phyloP scores from a whole-genome alignment of 1,140 invertebrate species.

The Drosophila pectinifera region DNA sequence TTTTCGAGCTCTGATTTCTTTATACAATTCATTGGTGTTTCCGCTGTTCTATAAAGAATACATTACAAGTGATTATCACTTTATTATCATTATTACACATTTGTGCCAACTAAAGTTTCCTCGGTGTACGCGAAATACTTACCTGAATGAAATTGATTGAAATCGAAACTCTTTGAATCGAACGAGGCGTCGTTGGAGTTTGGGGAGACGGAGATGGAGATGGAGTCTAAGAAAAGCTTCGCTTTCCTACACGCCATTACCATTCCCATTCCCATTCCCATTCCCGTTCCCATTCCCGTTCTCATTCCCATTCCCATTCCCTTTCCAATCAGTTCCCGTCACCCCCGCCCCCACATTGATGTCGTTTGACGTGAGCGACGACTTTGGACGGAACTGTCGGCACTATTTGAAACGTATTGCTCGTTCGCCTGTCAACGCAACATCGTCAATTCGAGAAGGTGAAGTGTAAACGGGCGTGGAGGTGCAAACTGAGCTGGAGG shows the following conservation, averaged over 20 bases:
- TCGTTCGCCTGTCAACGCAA: constrained; percentile 64
- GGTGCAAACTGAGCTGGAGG: background rate
- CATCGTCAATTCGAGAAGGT: constrained; percentile 48
- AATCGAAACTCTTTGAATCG: constrained; percentile 52
- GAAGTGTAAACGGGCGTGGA: background rate
- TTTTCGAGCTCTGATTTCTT: too few species aligned
- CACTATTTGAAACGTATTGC: constrained; percentile 75
- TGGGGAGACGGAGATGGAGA: background rate
- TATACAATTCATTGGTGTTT: too few species aligned
- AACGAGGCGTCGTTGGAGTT: constrained; percentile 7
- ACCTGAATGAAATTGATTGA: constrained; percentile 54
- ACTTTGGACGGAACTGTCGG: constrained; percentile 57
- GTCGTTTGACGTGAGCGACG: constrained; percentile 63
- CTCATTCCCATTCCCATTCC: background rate
- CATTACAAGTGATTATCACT: too few species aligned
- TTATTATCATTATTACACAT: too few species aligned
- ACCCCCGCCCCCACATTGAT: constrained; percentile 38
- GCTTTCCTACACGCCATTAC: background rate
- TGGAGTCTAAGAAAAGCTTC: constrained; percentile 8
- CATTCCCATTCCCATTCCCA: too few species aligned
- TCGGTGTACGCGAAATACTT: constrained; percentile 33
- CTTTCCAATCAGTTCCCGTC: constrained; percentile 3
- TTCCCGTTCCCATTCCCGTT: background rate
- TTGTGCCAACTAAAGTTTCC: background rate
- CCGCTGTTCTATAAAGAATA: too few species aligned